Evolutionary conservation across 2,888 invertebrate species (phyloP).

Genomic region (Amitus sp.): DNA sequence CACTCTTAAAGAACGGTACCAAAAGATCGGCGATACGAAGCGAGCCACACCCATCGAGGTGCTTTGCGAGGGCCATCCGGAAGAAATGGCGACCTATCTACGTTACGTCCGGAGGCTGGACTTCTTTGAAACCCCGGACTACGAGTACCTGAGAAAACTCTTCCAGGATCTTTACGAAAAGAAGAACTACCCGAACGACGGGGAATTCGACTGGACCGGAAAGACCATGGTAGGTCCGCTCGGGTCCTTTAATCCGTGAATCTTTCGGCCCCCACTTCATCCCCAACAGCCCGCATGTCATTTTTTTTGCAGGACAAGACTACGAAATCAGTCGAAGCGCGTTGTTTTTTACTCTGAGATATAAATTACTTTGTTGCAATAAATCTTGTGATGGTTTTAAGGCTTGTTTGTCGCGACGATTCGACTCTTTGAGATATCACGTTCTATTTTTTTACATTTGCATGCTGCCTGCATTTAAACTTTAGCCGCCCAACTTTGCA

Average conservation of each 20-base stretch:
- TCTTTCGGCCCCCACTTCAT: too few relatives aligned
- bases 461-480: slow-evolving; percentile 59
- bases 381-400: too few relatives aligned
- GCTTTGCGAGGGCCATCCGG: slow-evolving; percentile 87
- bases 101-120: slow-evolving; percentile 97
- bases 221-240: slow-evolving; percentile 74
- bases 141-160: slow-evolving; percentile 96
- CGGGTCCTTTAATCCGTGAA: too few relatives aligned
- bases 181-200: slow-evolving; percentile 88
- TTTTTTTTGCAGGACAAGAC: too few relatives aligned
- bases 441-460: slow-evolving; percentile 52
- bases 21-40: slow-evolving; percentile 99
- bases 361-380: too few relatives aligned
- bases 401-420: too few relatives aligned
- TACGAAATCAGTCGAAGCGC: too few relatives aligned
- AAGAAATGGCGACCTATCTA: slow-evolving; percentile 97
- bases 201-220: slow-evolving; percentile 96
- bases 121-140: slow-evolving; percentile 99
- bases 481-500: slow-evolving; percentile 80
- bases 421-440: too few relatives aligned
- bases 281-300: too few relatives aligned
- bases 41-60: slow-evolving; percentile 97
- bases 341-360: too few relatives aligned
- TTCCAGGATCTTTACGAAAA: slow-evolving; percentile 93
- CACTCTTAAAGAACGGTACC: slow-evolving; percentile 98